These are phyloP conservation scores for Glaucidium brasilianum DNA, from an alignment of 2,113 vertebrate genomes.

Conservation along the genomic window DNA sequence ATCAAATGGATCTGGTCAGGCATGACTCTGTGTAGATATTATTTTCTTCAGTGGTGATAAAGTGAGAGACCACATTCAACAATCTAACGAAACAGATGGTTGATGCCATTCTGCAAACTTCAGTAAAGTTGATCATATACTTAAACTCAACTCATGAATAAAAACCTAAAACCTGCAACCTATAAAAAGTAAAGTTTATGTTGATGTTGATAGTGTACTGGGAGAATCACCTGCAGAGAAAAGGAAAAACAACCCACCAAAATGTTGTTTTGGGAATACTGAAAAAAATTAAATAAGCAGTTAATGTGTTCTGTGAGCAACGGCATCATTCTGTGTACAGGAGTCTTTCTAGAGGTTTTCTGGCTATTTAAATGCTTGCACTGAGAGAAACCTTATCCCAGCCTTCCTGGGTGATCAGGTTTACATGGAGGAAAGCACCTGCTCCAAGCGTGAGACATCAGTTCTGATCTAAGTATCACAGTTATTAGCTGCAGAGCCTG, in stretches of 20 bases:
- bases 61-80: not conserved
- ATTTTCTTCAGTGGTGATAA: not conserved
- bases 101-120: not conserved
- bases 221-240: not conserved
- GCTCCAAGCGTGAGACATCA: not conserved
- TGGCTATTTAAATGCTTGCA: not conserved
- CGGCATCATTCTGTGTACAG: not conserved
- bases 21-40: not conserved
- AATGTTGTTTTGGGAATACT: not conserved
- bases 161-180: not conserved
- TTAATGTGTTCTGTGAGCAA: not conserved
- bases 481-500: not conserved
- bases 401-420: not conserved
- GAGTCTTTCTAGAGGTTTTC: not conserved
- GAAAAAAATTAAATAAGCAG: slow-evolving; percentile 21
- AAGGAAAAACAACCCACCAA: not conserved
- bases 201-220: not conserved
- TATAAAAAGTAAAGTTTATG: not conserved
- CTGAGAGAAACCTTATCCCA: not conserved
- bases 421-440: not conserved
- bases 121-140: not conserved
- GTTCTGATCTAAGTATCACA: slow-evolving; percentile 47
- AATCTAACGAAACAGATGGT: not conserved
- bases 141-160: not conserved
- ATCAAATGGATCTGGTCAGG: not conserved